Evolutionary conservation across 2,888 invertebrate genomes (phyloP), one percentile per base, ranked within the genome.

Genomic region (Belgica antarctica): DNA sequence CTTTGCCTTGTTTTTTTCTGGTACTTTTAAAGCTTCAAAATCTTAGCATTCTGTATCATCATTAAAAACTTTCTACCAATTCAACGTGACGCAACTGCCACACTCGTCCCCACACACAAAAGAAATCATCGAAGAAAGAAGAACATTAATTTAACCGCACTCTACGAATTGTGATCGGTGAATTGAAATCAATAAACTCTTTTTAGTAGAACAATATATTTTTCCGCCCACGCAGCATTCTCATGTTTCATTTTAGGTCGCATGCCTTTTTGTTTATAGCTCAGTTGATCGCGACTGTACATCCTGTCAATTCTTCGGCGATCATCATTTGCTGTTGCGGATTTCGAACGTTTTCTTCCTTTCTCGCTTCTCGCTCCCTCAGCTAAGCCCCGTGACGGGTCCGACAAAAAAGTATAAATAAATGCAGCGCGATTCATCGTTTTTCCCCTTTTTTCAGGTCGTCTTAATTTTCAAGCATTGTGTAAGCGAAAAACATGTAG

Each of bases 331-430:
- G n/a, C n/a, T 52, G 52, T 15, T 10, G 10, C 15, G 41, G 41
- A 41, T n/a, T 41, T n/a, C n/a, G n/a, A n/a, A n/a, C n/a, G n/a
- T n/a, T n/a, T n/a, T 41, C 41, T 41, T 34, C 12, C 34, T 12
- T 15, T 41, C 41, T 41, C 41, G 41, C 41, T 12, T 12, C 34
- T 7, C 12, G 3, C n/a, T 41, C 15, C n/a, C 41, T 12, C 52
- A 52, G 22, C 41, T 17, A 52, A 52, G 52, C 4, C 52, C 25
- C n/a, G 27, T 24, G 65, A 25, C 46, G 19, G 46, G 34, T 10
- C 57, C n/a, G n/a, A 24, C 46, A 66, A 66, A 66, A n/a, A n/a
- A n/a, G n/a, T n/a, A n/a, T 61, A 61, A 61, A 61, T 61, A 61
- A 61, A 61, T 25, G 34, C 46, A 22, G 17, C 62, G 28, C 19